A percentile compares a stretch with the other conserved stretches of the same genome.
These are phyloP conservation scores for Lomographa bimaculata DNA, from an alignment of 2,888 invertebrate species.

Conservation along the genomic window DNA sequence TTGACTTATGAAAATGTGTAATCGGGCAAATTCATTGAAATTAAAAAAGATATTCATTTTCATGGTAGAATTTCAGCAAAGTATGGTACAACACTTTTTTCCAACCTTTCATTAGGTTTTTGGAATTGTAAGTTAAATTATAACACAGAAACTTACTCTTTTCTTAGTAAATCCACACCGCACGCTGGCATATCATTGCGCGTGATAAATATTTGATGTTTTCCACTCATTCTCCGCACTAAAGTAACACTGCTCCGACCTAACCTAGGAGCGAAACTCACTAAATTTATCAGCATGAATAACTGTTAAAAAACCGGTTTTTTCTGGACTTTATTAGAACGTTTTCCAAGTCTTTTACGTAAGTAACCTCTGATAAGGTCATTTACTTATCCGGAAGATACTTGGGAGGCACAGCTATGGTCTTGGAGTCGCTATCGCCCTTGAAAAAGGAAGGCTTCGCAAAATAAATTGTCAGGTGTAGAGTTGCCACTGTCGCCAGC, in stretches of 20 bases:
- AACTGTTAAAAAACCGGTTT: slow-evolving; percentile 25
- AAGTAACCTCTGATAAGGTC: slow-evolving; percentile 42
- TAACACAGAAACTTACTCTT: slow-evolving; percentile 79
- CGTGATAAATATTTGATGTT: slow-evolving; percentile 85
- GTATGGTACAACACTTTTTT: too few relatives aligned
- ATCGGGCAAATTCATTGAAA: too few relatives aligned
- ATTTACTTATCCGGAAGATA: slow-evolving; percentile 65
- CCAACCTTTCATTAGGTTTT: too few relatives aligned
- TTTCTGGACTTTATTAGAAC: not conserved
- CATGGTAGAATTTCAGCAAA: too few relatives aligned
- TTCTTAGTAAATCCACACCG: slow-evolving; percentile 83
- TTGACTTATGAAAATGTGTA: too few relatives aligned
- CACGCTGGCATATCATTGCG: slow-evolving; percentile 85
- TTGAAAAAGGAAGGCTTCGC: slow-evolving; percentile 75
- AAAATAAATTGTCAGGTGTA: slow-evolving; percentile 68
- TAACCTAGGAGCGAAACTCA: slow-evolving; percentile 35
- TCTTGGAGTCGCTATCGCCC: slow-evolving; percentile 46
- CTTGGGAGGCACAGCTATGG: slow-evolving; percentile 54
- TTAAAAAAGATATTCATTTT: too few relatives aligned
- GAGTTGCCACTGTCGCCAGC: slow-evolving; percentile 63
- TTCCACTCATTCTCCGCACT: slow-evolving; percentile 59
- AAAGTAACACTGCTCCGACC: slow-evolving; percentile 37
- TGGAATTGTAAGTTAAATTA: too few relatives aligned
- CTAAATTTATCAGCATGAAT: slow-evolving; percentile 58
- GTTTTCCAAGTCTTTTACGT: slow-evolving; percentile 18